Evolutionary conservation across 2,113 vertebrate species (phyloP).

Genomic region (Archocentrus centrarchus): DNA sequence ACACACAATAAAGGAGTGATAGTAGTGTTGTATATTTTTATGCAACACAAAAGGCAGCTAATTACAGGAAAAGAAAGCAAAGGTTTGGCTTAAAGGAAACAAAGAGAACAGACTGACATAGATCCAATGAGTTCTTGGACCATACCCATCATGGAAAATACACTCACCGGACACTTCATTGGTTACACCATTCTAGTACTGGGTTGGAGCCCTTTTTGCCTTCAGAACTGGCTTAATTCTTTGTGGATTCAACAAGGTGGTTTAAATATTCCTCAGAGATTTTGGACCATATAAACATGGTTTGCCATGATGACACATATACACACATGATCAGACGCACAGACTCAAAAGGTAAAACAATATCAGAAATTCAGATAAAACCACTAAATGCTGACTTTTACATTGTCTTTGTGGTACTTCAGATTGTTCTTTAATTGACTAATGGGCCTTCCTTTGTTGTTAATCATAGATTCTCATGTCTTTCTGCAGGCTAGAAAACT

Average conservation of each 20-base stretch:
- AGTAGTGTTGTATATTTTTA: background rate
- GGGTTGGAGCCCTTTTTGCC: too few species aligned
- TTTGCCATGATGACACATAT: background rate
- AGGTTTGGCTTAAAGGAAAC: background rate
- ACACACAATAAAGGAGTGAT: background rate
- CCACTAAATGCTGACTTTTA: slow-evolving; percentile 1
- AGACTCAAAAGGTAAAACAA: background rate
- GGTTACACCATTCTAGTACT: background rate
- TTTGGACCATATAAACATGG: background rate
- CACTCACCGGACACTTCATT: background rate
- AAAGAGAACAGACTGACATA: background rate
- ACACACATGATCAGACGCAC: background rate
- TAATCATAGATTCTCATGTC: slow-evolving; percentile 29
- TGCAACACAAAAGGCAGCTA: background rate
- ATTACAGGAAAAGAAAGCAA: background rate
- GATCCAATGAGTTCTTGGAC: background rate
- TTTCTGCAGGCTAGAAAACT: slow-evolving; percentile 83
- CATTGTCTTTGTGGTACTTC: background rate
- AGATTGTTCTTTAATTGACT: background rate
- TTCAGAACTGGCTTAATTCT: background rate
- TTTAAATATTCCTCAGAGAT: background rate
- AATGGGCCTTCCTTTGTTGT: background rate
- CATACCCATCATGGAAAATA: background rate
- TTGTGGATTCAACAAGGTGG: background rate
- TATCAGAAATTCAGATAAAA: background rate